Base-by-base conservation (phyloP, 2,113 vertebrate species). In the Lepidothrix coronata region DNA sequence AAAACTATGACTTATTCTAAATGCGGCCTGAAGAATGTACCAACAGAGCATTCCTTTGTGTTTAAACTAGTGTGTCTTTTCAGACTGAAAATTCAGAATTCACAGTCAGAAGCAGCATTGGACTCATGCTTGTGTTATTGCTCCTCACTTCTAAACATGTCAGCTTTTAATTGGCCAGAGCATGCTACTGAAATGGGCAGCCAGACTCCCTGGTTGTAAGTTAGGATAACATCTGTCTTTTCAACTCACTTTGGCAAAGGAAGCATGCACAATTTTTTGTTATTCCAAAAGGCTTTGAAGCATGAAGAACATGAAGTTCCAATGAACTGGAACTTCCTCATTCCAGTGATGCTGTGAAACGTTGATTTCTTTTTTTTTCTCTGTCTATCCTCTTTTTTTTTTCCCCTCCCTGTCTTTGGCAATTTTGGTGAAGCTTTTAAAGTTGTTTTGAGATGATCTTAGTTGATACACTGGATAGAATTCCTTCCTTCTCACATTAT, bases 211-310 rank as follows among this genome's bases (percentile, higher is more conserved):
- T 65, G 39, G 55, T 75, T 95, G n/a, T 71, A 49, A 79, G 80
- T 89, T 73, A 83, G 70, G 80, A 78, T 83, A 95, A 92, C 93
- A 97, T 97, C 96, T 96, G 96, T 91, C 94, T 96, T 93, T 96
- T 91, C 84, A 85, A 70, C 75, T 94, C 1, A 0, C 43, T 93
- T 94, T 94, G 93, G 91, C 91, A 96, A 96, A 63, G 55, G 57
- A 90, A 70, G 43, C 30, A 20, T 92, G 71, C 71, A 88, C 80
- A 93, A 78, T 82, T 89, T 93, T 92, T 92, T 94, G 86, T 92
- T 95, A 93, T 95, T 96, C 89, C 87, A 94, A 81, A 92, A 95
- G 63, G 33, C 75, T 86, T 93, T 96, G 93, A 92, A 96, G 95
- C 96, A 94, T 95, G 92, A 96, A 97, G 92, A 93, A 84, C 65